Conservation (phyloP, 1,140 invertebrate genomes). For the Anoplolepis gracilipes region DNA sequence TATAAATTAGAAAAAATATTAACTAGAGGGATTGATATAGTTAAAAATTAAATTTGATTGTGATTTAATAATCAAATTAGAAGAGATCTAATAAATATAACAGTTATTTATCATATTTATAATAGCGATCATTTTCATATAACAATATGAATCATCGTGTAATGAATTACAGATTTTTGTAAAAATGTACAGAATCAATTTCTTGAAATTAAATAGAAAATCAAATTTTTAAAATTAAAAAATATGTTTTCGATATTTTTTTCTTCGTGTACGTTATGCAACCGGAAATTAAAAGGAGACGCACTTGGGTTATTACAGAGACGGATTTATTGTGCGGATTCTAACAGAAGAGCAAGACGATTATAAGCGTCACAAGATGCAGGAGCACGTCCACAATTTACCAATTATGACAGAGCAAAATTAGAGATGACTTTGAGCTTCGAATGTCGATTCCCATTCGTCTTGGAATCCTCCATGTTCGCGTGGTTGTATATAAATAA, state of each 20-base stretch:
- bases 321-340: background rate
- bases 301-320: background rate
- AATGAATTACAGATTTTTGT: background rate
- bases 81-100: too few species aligned
- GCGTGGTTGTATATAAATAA: background rate
- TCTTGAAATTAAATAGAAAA: background rate
- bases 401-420: slow-evolving; percentile 66
- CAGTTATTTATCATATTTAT: too few species aligned
- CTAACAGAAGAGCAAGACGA: background rate
- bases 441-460: slow-evolving; percentile 70
- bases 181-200: too few species aligned
- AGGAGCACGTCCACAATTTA: slow-evolving; percentile 26
- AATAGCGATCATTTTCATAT: background rate
- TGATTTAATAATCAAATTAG: background rate
- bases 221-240: background rate
- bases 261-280: slow-evolving; percentile 20
- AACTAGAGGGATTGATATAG: background rate
- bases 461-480: slow-evolving; percentile 34
- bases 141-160: too few species aligned
- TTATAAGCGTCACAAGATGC: slow-evolving; percentile 8
- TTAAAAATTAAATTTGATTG: background rate
- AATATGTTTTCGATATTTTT: background rate
- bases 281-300: slow-evolving; percentile 29
- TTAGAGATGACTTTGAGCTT: slow-evolving; percentile 67
- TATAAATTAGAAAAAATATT: too few species aligned